phyloP scores from a whole-genome alignment of 1,140 invertebrate species.

The Aricia agestis region DNA sequence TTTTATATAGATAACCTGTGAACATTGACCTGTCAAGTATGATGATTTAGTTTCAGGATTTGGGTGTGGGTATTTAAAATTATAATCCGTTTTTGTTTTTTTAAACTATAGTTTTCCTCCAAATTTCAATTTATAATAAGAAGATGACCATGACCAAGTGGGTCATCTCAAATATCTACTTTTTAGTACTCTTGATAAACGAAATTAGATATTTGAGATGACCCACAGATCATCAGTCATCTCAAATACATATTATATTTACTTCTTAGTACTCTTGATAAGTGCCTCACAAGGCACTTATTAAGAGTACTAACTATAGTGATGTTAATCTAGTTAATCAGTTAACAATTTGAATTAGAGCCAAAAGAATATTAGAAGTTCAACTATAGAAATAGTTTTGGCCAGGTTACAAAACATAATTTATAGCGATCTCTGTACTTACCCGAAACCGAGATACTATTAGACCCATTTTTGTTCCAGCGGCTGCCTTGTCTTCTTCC shows the following conservation, averaged over 20 bases:
- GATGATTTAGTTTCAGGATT: neutral
- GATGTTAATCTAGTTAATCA: constrained; percentile 31
- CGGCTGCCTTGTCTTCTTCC: neutral
- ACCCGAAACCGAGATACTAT: constrained; percentile 59
- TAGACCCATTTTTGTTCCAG: constrained; percentile 53
- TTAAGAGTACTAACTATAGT: constrained; percentile 11
- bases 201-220: neutral
- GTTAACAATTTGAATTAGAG: constrained; percentile 46
- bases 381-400: constrained; percentile 57
- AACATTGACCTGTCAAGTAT: neutral
- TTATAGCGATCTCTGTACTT: constrained; percentile 40
- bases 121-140: too few species aligned
- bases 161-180: too few species aligned
- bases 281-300: too few species aligned
- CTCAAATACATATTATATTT: too few species aligned
- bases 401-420: constrained; percentile 50
- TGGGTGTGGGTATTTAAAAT: neutral
- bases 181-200: too few species aligned
- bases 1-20: neutral
- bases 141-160: too few species aligned
- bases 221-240: too few species aligned
- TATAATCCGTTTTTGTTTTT: too few species aligned
- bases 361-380: constrained; percentile 42
- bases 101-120: too few species aligned
- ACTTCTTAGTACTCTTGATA: too few species aligned